These are phyloP conservation scores for Anableps anableps DNA, from an alignment of 2,797 vertebrate genomes.

Conservation along the genomic window DNA sequence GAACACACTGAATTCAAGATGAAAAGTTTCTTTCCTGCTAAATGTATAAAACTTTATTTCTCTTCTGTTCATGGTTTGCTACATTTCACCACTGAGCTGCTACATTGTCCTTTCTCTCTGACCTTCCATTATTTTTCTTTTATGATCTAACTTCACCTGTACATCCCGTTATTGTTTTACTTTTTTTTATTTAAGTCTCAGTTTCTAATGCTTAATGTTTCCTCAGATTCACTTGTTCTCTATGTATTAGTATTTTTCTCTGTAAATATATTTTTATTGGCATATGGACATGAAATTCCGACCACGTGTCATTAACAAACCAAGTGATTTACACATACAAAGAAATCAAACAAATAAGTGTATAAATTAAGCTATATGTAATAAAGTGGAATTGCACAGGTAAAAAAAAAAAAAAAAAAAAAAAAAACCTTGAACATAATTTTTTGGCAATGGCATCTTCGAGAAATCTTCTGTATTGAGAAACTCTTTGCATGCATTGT, in stretches of 20 bases:
- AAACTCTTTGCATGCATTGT: not conserved
- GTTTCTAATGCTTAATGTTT: conserved; percentile 7
- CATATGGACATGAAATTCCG: not conserved
- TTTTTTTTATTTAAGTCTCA: conserved; percentile 21
- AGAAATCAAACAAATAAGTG: not conserved
- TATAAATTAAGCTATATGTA: not conserved
- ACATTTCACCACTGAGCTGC: conserved; percentile 10
- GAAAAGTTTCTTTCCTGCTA: conserved; percentile 42
- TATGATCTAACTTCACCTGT: not conserved
- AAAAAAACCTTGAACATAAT: not conserved
- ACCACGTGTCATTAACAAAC: not conserved
- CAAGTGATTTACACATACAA: conserved; percentile 1
- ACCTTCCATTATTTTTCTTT: not conserved
- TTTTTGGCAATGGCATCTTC: not conserved
- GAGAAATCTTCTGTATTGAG: not conserved
- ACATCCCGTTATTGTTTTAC: conserved; percentile 8
- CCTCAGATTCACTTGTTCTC: conserved; percentile 18
- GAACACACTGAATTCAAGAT: conserved; percentile 61
- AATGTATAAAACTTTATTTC: conserved; percentile 46
- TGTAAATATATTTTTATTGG: not conserved
- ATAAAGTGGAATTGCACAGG: not conserved
- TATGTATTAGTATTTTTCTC: not conserved
- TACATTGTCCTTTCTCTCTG: conserved; percentile 10
- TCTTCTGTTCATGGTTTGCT: conserved; percentile 12
- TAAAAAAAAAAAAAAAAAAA: not conserved